A percentile compares a stretch with the other conserved stretches of the same genome.
Evolutionary conservation across 1,140 invertebrate genomes (phyloP).

Genomic region (Drosophila malerkotliana): DNA sequence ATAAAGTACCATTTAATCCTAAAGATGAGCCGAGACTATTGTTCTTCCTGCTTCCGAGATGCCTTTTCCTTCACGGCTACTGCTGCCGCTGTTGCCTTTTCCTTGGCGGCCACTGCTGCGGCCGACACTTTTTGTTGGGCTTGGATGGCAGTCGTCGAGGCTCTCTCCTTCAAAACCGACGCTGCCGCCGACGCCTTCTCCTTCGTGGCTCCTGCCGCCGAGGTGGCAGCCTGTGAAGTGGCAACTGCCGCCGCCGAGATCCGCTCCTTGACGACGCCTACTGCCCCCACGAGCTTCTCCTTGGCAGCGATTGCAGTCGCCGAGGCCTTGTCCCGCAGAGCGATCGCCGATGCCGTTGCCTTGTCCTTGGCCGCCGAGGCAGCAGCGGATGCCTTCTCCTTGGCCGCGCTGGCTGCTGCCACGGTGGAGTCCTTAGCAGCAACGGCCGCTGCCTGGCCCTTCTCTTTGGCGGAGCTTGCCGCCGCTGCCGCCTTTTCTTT

Average conservation of each 20-base stretch:
- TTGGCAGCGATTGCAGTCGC: neutral
- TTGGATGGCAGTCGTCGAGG: too few relatives aligned
- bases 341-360: neutral
- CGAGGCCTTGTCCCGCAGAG: constrained; percentile 4
- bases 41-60: neutral
- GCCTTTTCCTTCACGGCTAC: neutral
- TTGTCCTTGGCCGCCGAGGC: constrained; percentile 3
- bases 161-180: too few relatives aligned
- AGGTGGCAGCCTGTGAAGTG: neutral
- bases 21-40: neutral
- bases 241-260: neutral
- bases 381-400: constrained; percentile 8
- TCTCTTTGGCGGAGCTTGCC: constrained; percentile 1
- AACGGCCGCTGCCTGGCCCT: constrained; percentile 5
- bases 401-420: neutral
- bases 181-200: too few relatives aligned
- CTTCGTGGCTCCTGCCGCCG: neutral
- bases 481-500: neutral
- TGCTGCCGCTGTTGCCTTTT: neutral
- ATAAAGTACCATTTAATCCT: neutral
- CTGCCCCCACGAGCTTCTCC: too few relatives aligned
- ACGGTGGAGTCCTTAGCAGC: neutral
- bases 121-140: too few relatives aligned
- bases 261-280: neutral
- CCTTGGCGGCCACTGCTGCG: neutral